Evolutionary conservation across 53 echinoderm and acorn worm genomes (phyloP).

Genomic region (Antedon mediterranea): DNA sequence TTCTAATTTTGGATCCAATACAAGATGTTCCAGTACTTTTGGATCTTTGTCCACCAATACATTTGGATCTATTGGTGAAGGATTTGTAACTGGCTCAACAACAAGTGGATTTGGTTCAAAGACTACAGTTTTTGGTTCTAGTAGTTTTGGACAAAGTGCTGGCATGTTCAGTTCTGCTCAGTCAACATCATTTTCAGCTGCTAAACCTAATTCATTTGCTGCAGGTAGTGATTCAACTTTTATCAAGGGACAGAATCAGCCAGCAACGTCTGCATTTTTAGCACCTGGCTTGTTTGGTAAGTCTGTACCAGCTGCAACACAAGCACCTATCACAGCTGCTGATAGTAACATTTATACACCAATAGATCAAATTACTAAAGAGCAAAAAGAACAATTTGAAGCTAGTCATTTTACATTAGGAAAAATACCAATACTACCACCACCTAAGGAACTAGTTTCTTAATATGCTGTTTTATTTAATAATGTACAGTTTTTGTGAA

Average conservation of each 20-base stretch:
- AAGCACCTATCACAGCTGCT: neutral
- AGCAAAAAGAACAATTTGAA: constrained; percentile 79
- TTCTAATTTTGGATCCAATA: neutral
- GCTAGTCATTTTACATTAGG: constrained; percentile 70
- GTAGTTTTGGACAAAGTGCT: constrained; percentile 5
- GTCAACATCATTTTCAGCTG: neutral
- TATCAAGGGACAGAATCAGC: neutral
- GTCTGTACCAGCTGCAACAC: neutral
- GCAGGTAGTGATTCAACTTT: neutral
- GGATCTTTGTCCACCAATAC: no score
- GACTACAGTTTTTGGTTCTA: constrained; percentile 4
- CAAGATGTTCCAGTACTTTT: neutral
- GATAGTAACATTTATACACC: constrained; percentile 37
- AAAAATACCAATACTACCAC: constrained; percentile 69
- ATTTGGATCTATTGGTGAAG: constrained; percentile 1
- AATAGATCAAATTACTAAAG: constrained; percentile 46
- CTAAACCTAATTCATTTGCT: constrained; percentile 21
- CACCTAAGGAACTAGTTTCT: constrained; percentile 49
- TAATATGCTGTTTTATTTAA: neutral
- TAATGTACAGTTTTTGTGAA: no score
- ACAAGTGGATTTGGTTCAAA: constrained; percentile 6
- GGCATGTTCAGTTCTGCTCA: neutral
- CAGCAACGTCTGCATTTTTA: constrained; percentile 11
- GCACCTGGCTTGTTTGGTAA: constrained; percentile 19
- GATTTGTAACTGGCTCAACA: neutral